Evolutionary conservation across 2,113 vertebrate species (phyloP).

Genomic region (Phalacrocorax pelagicus): DNA sequence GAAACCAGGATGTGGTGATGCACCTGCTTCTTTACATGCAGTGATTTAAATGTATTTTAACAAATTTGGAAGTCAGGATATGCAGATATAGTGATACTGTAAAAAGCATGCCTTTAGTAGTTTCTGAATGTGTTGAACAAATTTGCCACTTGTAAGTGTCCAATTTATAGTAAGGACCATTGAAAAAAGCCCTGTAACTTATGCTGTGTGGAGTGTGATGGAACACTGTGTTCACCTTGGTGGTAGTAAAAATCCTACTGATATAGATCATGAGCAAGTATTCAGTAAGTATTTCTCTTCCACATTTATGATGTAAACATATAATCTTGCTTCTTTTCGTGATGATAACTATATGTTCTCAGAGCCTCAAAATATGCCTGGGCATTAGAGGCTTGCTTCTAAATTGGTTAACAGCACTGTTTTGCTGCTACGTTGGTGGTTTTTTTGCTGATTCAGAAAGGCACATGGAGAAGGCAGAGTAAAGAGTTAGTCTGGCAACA

Average conservation of each 20-base stretch:
- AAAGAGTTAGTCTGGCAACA: background rate
- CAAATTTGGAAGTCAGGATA: background rate
- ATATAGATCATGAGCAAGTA: background rate
- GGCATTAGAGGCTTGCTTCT: background rate
- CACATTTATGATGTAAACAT: background rate
- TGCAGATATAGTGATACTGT: background rate
- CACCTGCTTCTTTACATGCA: background rate
- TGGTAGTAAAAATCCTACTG: background rate
- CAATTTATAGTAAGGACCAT: background rate
- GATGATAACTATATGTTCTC: background rate
- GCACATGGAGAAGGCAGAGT: background rate
- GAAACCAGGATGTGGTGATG: background rate
- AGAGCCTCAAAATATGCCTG: background rate
- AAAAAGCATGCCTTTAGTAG: background rate
- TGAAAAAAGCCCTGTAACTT: fast-evolving
- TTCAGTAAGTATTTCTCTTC: background rate
- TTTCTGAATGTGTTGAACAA: background rate
- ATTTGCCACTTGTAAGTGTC: background rate
- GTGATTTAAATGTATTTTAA: background rate
- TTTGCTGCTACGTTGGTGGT: background rate
- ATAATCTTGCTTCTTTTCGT: background rate
- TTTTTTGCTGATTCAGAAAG: background rate
- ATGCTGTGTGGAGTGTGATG: fast-evolving
- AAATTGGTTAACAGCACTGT: background rate
- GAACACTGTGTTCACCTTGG: background rate